Conservation (phyloP, 2,113 vertebrate genomes). For the Axis porcinus region DNA sequence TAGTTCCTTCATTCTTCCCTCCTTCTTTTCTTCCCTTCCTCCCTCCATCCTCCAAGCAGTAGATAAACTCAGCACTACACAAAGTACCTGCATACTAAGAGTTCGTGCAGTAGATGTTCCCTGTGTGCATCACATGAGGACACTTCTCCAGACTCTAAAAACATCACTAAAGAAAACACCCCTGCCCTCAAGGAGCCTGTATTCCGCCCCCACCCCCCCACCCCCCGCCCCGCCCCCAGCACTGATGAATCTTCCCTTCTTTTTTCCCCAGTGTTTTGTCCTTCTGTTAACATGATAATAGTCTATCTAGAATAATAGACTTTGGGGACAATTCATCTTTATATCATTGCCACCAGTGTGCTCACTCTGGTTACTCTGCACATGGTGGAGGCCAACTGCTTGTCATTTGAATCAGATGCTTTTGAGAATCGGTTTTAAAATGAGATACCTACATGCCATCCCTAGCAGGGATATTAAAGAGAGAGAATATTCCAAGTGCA, state of each 20-base stretch:
- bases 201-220: too few relatives aligned
- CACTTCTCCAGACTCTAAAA: not conserved
- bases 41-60: not conserved
- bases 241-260: not conserved
- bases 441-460: not conserved
- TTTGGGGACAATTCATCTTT: not conserved
- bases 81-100: not conserved
- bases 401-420: not conserved
- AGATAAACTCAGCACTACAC: not conserved
- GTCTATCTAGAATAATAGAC: not conserved
- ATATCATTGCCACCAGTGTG: accelerated
- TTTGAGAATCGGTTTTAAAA: not conserved
- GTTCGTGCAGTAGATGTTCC: accelerated
- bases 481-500: not conserved
- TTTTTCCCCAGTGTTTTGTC: not conserved
- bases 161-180: not conserved
- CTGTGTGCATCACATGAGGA: accelerated
- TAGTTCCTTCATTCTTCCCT: not conserved
- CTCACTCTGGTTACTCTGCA: not conserved
- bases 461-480: not conserved
- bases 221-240: not conserved
- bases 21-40: not conserved
- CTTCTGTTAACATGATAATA: not conserved
- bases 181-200: not conserved
- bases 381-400: not conserved